phyloP scores from a whole-genome alignment of 2,888 invertebrate species.

The Caenorhabditis japonica region DNA sequence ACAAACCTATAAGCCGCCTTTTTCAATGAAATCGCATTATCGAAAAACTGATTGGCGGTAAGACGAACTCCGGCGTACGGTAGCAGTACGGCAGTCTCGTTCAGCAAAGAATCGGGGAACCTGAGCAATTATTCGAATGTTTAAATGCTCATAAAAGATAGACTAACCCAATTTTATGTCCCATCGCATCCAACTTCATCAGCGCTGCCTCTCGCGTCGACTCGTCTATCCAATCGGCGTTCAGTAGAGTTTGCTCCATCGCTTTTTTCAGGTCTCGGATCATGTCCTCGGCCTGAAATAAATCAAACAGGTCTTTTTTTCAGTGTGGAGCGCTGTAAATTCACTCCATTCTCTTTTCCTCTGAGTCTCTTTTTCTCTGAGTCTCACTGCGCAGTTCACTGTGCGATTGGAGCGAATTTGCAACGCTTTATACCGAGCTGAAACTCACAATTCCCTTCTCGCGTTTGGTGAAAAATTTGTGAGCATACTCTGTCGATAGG shows the following conservation, averaged over 20 bases:
- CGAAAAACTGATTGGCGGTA: slow-evolving; percentile 66
- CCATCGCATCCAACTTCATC: slow-evolving; percentile 67
- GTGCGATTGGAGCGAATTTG: too few species aligned
- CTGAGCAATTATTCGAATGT: slow-evolving; percentile 16
- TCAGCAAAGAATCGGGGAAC: slow-evolving; percentile 62
- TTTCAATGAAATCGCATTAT: slow-evolving; percentile 66
- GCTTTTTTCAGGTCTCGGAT: slow-evolving; percentile 63
- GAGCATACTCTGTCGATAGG: slow-evolving; percentile 65
- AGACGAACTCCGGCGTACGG: slow-evolving; percentile 66
- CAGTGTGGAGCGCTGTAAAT: too few species aligned
- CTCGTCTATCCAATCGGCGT: slow-evolving; percentile 74
- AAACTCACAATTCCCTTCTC: slow-evolving; percentile 41
- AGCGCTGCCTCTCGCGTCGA: slow-evolving; percentile 67
- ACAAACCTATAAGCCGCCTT: slow-evolving; percentile 59
- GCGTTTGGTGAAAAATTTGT: slow-evolving; percentile 57
- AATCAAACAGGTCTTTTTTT: not conserved
- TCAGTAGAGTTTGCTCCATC: slow-evolving; percentile 66
- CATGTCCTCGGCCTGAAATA: slow-evolving; percentile 65
- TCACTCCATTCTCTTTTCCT: not conserved
- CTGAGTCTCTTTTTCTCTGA: too few species aligned
- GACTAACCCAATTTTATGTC: slow-evolving; percentile 66
- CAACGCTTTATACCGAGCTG: not conserved
- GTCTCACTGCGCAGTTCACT: too few species aligned
- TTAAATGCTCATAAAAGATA: not conserved
- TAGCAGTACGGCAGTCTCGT: slow-evolving; percentile 63